A percentile compares a stretch with the other conserved stretches of the same genome.
Evolutionary conservation across 2,113 vertebrate species (phyloP).

Genomic region (Erythrocebus patas): DNA sequence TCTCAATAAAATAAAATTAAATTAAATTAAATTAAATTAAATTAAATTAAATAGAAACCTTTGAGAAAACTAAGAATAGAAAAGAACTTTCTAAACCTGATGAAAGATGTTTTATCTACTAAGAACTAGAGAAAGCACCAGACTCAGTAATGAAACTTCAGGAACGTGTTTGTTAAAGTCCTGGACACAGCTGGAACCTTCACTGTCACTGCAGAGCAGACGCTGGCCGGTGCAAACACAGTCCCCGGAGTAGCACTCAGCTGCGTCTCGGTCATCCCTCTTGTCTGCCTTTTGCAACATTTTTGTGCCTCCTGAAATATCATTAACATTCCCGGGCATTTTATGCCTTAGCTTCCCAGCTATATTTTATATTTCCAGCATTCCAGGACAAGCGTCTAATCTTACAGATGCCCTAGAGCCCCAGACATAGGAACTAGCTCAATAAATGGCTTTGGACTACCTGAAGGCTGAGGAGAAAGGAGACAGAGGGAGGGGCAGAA

Average conservation of each 20-base stretch:
- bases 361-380: neutral
- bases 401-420: neutral
- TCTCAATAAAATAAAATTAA: too few species aligned
- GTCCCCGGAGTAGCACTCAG: rapidly evolving
- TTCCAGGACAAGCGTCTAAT: neutral
- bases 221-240: rapidly evolving
- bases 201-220: neutral
- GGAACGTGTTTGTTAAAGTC: neutral
- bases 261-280: rapidly evolving
- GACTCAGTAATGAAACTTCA: neutral
- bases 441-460: neutral
- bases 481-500: neutral
- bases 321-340: neutral
- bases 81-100: neutral
- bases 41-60: neutral
- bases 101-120: neutral
- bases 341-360: neutral
- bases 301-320: neutral
- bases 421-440: neutral
- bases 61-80: neutral
- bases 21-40: neutral
- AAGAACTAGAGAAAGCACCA: neutral
- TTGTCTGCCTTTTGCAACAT: neutral
- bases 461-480: neutral
- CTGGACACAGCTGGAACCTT: rapidly evolving